These are phyloP conservation scores for Danio albolineatus DNA, from an alignment of 2,797 vertebrate species.

Conservation along the genomic window DNA sequence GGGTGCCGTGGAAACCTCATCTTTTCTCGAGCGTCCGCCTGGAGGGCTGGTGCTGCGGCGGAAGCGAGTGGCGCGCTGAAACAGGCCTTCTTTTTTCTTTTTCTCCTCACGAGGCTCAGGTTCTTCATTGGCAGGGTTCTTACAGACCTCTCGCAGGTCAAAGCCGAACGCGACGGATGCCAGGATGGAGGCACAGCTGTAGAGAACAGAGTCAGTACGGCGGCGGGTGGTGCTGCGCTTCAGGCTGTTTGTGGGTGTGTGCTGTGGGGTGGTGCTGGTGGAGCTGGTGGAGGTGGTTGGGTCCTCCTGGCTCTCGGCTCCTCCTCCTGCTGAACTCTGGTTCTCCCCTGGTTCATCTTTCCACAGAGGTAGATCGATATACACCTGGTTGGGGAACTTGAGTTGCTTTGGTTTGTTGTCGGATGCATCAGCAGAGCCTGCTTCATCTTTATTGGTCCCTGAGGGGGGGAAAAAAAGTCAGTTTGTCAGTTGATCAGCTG, in stretches of 20 bases:
- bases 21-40: constrained; percentile 73
- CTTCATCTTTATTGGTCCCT: constrained; percentile 81
- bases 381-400: constrained; percentile 89
- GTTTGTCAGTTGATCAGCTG: too few relatives aligned
- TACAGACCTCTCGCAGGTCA: constrained; percentile 85
- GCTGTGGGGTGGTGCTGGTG: constrained; percentile 73
- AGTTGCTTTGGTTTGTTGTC: constrained; percentile 93
- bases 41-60: constrained; percentile 85
- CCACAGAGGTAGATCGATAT: constrained; percentile 92
- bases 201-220: constrained; percentile 85
- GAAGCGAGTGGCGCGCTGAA: constrained; percentile 86
- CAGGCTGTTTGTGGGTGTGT: constrained; percentile 86
- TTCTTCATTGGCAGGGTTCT: constrained; percentile 73
- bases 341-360: constrained; percentile 86
- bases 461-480: constrained; percentile 17
- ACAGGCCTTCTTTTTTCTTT: constrained; percentile 87
- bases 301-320: constrained; percentile 79
- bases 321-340: constrained; percentile 51
- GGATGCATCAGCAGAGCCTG: constrained; percentile 75
- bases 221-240: constrained; percentile 79
- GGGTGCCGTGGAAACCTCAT: constrained; percentile 70
- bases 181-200: constrained; percentile 85
- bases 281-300: constrained; percentile 74
- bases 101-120: constrained; percentile 81
- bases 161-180: constrained; percentile 89